A percentile compares a stretch with the other conserved stretches of the same genome.
These are phyloP conservation scores for Macroramphosus scolopax DNA, from an alignment of 2,797 vertebrate genomes.

Conservation along the genomic window DNA sequence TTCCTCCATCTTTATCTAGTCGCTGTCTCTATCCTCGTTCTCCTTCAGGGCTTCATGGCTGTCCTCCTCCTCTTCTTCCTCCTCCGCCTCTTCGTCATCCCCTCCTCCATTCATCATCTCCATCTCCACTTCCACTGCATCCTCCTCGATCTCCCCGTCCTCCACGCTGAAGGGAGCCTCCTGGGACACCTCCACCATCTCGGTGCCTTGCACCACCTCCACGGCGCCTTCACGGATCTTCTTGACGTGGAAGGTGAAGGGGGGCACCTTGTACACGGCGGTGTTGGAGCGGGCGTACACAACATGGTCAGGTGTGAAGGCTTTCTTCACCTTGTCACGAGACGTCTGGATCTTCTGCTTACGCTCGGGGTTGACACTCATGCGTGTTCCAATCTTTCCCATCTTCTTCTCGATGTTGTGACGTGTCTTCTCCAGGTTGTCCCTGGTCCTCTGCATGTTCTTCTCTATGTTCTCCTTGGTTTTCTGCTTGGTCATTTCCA, in stretches of 20 bases:
- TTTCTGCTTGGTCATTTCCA: slow-evolving; percentile 86
- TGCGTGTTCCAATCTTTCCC: slow-evolving; percentile 93
- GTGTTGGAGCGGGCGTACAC: slow-evolving; percentile 93
- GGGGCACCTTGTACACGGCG: slow-evolving; percentile 94
- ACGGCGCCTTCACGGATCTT: slow-evolving; percentile 92
- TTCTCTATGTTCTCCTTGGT: slow-evolving; percentile 79
- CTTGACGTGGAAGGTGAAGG: slow-evolving; percentile 98
- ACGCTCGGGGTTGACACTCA: slow-evolving; percentile 87
- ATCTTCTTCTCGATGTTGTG: slow-evolving; percentile 98
- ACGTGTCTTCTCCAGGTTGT: slow-evolving; percentile 92
- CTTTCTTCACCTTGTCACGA: slow-evolving; percentile 91
- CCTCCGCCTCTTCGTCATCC: slow-evolving; percentile 74
- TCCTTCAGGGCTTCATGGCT: slow-evolving; percentile 84
- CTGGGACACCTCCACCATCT: slow-evolving; percentile 93
- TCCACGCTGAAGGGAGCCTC: slow-evolving; percentile 77
- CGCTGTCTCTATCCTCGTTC: slow-evolving; percentile 86
- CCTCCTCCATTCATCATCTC: slow-evolving; percentile 74
- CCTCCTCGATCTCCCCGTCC: slow-evolving; percentile 61
- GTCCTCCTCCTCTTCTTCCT: slow-evolving; percentile 73
- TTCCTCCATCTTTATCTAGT: slow-evolving; percentile 69
- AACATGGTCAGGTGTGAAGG: slow-evolving; percentile 94
- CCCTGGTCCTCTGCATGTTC: slow-evolving; percentile 74
- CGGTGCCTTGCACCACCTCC: slow-evolving; percentile 91
- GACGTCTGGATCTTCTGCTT: slow-evolving; percentile 94
- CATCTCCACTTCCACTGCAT: slow-evolving; percentile 76